Percentiles rank a stretch among this genome's conserved stretches.
phyloP scores from a whole-genome alignment of 2,113 vertebrate genomes.

The Noturus placidus region DNA sequence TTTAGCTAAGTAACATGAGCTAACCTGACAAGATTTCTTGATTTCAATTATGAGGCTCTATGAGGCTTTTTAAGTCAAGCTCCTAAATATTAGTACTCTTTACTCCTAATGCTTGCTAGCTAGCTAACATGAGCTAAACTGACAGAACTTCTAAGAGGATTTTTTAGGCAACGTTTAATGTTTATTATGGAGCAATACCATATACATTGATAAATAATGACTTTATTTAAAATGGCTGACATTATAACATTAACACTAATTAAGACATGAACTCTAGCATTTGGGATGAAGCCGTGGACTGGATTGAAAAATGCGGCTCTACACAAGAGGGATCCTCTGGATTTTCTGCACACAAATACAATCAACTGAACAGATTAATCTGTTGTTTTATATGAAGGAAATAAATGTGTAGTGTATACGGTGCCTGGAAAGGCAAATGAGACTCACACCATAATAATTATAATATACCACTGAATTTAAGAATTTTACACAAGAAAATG shows the following conservation, averaged over 20 bases:
- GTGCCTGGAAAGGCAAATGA: neutral
- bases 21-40: neutral
- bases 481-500: neutral
- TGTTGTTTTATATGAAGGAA: slow-evolving; percentile 31
- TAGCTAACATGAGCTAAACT: neutral
- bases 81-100: neutral
- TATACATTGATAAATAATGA: neutral
- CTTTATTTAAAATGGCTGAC: neutral
- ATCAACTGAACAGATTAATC: neutral
- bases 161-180: neutral
- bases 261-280: neutral
- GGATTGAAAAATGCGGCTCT: neutral
- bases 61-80: neutral
- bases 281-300: neutral
- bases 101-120: neutral
- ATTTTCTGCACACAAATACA: neutral
- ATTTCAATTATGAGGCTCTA: too few species aligned
- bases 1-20: neutral
- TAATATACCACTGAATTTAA: neutral
- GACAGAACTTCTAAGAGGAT: neutral
- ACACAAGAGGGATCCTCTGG: neutral
- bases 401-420: neutral
- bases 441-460: neutral
- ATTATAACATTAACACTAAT: too few species aligned
- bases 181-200: neutral